A percentile compares a stretch with the other conserved stretches of the same genome.
phyloP scores from a whole-genome alignment of 2,797 vertebrate genomes.

The Coccyzus lansbergi region DNA sequence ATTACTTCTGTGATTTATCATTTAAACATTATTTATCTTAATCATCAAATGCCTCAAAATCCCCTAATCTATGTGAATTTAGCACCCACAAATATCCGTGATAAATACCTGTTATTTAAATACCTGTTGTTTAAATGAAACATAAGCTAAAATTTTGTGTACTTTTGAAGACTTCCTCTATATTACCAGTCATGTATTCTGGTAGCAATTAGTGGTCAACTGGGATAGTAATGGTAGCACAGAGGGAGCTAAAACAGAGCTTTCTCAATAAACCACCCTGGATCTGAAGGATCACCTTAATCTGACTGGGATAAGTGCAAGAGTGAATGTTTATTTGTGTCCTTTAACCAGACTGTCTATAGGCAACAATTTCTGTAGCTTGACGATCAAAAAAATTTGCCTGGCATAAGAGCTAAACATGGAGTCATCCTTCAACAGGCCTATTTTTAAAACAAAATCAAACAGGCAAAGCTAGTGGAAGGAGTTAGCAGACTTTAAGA shows the following conservation, averaged over 20 bases:
- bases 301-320: not conserved
- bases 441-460: not conserved
- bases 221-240: not conserved
- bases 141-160: not conserved
- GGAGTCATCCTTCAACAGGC: not conserved
- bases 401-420: not conserved
- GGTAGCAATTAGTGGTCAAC: not conserved
- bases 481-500: not conserved
- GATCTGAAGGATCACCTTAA: not conserved
- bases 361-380: not conserved
- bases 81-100: not conserved
- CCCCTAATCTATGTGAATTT: not conserved
- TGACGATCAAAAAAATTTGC: not conserved
- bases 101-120: not conserved
- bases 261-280: not conserved
- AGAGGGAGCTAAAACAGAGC: not conserved
- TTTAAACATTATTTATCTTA: not conserved
- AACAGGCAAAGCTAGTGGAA: not conserved
- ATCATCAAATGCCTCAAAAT: not conserved
- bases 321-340: not conserved
- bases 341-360: not conserved
- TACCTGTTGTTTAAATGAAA: not conserved
- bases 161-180: not conserved
- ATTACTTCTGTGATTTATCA: not conserved
- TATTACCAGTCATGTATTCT: not conserved